These are phyloP conservation scores for Siderastrea siderea DNA, from an alignment of 92 coral and sea anemone genomes.

Conservation along the genomic window DNA sequence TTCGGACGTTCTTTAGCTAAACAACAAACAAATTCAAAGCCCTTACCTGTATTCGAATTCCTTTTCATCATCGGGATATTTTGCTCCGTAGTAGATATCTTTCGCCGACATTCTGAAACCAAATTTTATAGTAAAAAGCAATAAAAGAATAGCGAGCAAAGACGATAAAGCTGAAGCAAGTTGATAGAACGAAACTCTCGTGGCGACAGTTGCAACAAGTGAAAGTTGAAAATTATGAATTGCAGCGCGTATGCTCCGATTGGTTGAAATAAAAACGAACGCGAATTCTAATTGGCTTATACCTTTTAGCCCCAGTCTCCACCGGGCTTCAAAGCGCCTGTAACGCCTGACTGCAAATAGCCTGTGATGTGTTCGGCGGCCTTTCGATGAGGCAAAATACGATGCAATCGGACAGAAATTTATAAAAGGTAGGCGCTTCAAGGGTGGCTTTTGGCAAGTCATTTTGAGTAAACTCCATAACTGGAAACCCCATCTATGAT, in stretches of 20 bases:
- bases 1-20: too few relatives aligned
- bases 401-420: too few relatives aligned
- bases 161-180: neutral
- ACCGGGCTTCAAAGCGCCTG: neutral
- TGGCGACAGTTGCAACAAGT: neutral
- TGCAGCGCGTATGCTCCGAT: constrained; percentile 31
- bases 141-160: neutral
- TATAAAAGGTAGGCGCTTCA: too few relatives aligned
- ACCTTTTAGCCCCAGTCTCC: neutral
- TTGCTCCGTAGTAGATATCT: constrained; percentile 84
- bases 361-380: neutral
- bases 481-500: too few relatives aligned
- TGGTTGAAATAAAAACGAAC: constrained; percentile 37
- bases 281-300: constrained; percentile 47
- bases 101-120: constrained; percentile 73
- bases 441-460: too few relatives aligned
- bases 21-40: neutral
- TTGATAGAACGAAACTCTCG: constrained; percentile 22
- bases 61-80: constrained; percentile 78
- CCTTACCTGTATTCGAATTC: constrained; percentile 82
- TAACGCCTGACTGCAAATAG: neutral
- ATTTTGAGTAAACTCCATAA: too few relatives aligned
- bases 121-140: neutral
- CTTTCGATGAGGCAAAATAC: neutral
- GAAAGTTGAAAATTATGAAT: constrained; percentile 28